A percentile compares a stretch with the other conserved stretches of the same genome.
Evolutionary conservation across 2,797 vertebrate species (phyloP).

Genomic region (Anomalospiza imberbis): DNA sequence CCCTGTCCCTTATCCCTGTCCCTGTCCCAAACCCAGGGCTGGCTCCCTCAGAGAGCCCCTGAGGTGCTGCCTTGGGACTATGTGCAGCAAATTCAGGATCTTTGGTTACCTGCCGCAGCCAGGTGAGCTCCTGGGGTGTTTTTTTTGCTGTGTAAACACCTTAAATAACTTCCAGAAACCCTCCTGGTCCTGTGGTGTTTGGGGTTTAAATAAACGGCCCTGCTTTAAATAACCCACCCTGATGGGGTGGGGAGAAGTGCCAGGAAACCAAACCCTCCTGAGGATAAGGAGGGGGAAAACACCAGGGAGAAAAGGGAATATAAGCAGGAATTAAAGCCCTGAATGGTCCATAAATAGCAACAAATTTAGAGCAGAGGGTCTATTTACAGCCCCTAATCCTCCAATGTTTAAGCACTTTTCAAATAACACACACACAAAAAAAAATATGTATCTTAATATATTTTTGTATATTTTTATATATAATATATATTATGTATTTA

Average conservation of each 20-base stretch:
- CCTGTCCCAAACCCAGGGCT: too few relatives aligned
- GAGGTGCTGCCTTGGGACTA: accelerated
- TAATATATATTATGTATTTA: not conserved
- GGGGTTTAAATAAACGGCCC: not conserved
- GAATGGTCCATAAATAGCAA: not conserved
- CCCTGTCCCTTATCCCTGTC: not conserved
- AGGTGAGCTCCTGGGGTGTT: not conserved
- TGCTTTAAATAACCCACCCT: not conserved
- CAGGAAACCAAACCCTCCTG: not conserved
- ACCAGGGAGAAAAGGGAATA: not conserved
- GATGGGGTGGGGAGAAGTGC: not conserved
- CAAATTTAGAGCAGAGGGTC: not conserved
- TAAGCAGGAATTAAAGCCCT: not conserved
- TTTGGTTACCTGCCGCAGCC: not conserved
- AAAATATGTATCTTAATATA: too few relatives aligned
- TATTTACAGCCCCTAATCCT: too few relatives aligned
- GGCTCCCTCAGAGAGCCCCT: not conserved
- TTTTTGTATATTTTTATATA: not conserved
- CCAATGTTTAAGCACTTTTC: too few relatives aligned
- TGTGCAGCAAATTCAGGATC: accelerated
- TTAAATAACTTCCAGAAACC: not conserved
- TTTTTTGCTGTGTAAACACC: slow-evolving; percentile 1
- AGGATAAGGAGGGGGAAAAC: not conserved
- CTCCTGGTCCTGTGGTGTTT: not conserved
- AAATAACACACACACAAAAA: too few relatives aligned